Percentiles rank a stretch among this genome's conserved stretches.
These are phyloP conservation scores for Torymus aiolomorphi DNA, from an alignment of 2,888 invertebrate genomes.

Conservation along the genomic window DNA sequence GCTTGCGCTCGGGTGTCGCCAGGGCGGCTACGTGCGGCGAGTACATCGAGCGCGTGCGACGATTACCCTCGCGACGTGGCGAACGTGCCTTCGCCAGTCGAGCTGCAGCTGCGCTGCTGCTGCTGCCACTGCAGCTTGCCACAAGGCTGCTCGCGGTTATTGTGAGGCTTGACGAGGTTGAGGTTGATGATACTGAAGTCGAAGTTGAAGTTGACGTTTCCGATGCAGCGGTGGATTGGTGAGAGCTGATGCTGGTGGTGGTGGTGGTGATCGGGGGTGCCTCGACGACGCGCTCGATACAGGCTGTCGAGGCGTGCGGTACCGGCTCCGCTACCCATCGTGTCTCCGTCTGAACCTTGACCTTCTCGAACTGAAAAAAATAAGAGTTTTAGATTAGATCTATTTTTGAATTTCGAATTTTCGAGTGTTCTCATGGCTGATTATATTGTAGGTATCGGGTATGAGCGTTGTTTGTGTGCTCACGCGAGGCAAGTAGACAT, in stretches of 20 bases:
- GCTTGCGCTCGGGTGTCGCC: conserved; percentile 44
- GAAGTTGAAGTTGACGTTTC: background rate
- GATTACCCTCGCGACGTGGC: conserved; percentile 45
- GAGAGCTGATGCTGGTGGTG: background rate
- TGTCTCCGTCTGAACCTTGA: conserved; percentile 50
- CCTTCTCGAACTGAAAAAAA: conserved; percentile 43
- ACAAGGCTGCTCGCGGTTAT: background rate
- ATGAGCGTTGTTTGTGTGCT: no score
- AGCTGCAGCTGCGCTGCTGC: background rate
- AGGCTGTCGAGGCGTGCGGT: conserved; percentile 44
- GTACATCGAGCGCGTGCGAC: conserved; percentile 55
- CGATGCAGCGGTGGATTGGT: background rate
- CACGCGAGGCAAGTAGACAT: no score
- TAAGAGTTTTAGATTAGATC: background rate
- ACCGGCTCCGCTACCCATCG: conserved; percentile 45
- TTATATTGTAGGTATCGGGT: no score
- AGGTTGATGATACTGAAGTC: no score
- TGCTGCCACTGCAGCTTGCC: no score
- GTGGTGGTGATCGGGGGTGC: background rate
- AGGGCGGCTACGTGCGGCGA: conserved; percentile 44
- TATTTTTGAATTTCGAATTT: no score
- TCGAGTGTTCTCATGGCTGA: no score
- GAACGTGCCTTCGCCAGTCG: conserved; percentile 20
- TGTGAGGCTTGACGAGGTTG: no score
- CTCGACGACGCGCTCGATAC: conserved; percentile 12